These are phyloP conservation scores for Holothuria scabra DNA, from an alignment of 53 echinoderm and acorn worm species.

Conservation along the genomic window DNA sequence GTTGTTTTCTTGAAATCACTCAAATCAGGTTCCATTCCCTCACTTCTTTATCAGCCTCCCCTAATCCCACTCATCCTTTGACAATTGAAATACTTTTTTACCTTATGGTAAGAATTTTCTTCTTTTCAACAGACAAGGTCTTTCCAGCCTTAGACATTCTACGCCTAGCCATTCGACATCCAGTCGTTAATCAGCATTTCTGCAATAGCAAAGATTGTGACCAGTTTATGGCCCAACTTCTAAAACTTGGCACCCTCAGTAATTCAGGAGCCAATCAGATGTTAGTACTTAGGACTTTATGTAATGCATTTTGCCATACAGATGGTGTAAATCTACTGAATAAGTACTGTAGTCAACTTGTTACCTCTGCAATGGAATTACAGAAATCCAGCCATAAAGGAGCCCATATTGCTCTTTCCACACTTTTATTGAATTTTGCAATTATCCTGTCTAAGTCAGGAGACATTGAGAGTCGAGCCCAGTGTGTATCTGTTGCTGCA, in stretches of 20 bases:
- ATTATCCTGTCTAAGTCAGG: slow-evolving; percentile 49
- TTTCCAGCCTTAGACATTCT: slow-evolving; percentile 88
- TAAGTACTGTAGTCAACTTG: slow-evolving; percentile 55
- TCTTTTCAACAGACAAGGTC: slow-evolving; percentile 67
- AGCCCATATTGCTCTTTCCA: slow-evolving; percentile 76
- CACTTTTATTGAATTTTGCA: slow-evolving; percentile 75
- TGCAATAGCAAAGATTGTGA: slow-evolving; percentile 78
- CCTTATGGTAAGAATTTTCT: not conserved
- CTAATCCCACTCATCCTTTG: no score
- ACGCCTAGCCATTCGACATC: slow-evolving; percentile 84
- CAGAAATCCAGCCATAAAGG: slow-evolving; percentile 62
- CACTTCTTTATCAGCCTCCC: no score
- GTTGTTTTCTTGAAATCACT: no score
- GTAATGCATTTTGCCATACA: slow-evolving; percentile 74
- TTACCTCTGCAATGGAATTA: slow-evolving; percentile 55
- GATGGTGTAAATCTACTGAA: slow-evolving; percentile 62
- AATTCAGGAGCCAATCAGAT: slow-evolving; percentile 81
- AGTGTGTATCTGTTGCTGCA: slow-evolving; percentile 70
- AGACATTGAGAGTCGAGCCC: slow-evolving; percentile 73
- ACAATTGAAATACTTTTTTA: no score
- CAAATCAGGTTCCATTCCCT: no score
- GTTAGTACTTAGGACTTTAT: slow-evolving; percentile 82
- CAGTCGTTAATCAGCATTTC: slow-evolving; percentile 77
- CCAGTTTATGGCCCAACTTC: slow-evolving; percentile 69
- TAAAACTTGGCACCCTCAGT: slow-evolving; percentile 40